Evolutionary conservation across 2,888 invertebrate genomes (phyloP).

Genomic region (Malthinus flaveolus): DNA sequence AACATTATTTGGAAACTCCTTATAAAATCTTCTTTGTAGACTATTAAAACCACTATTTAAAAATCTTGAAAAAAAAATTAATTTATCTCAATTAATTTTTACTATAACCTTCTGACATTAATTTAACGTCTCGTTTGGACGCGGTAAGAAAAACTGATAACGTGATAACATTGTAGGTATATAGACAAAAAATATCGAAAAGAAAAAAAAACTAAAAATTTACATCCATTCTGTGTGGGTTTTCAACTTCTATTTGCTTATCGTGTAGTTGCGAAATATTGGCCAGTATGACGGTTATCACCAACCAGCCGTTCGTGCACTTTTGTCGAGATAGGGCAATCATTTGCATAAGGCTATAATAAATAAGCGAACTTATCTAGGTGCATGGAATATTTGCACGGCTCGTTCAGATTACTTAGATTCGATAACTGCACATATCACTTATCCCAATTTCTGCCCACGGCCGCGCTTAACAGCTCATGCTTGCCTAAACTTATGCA

Average conservation of each 20-base stretch:
- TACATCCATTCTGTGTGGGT: slow-evolving; percentile 24
- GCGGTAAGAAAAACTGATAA: no score
- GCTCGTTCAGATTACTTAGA: slow-evolving; percentile 49
- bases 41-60: no score
- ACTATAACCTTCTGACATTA: no score
- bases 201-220: slow-evolving; percentile 3
- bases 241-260: slow-evolving; percentile 42
- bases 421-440: slow-evolving; percentile 46
- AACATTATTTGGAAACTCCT: no score
- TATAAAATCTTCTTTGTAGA: no score
- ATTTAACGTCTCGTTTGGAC: no score
- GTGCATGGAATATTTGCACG: slow-evolving; percentile 48
- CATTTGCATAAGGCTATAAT: slow-evolving; percentile 54
- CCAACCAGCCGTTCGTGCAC: slow-evolving; percentile 47
- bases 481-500: slow-evolving; percentile 16
- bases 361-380: slow-evolving; percentile 53
- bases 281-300: slow-evolving; percentile 45
- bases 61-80: no score
- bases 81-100: no score
- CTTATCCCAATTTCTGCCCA: slow-evolving; percentile 29
- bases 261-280: slow-evolving; percentile 45
- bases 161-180: no score
- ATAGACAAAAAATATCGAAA: no score
- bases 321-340: slow-evolving; percentile 50
- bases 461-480: slow-evolving; percentile 15